A percentile compares a stretch with the other conserved stretches of the same genome.
Evolutionary conservation across 2,113 vertebrate genomes (phyloP).

Genomic region (Ochotona princeps): DNA sequence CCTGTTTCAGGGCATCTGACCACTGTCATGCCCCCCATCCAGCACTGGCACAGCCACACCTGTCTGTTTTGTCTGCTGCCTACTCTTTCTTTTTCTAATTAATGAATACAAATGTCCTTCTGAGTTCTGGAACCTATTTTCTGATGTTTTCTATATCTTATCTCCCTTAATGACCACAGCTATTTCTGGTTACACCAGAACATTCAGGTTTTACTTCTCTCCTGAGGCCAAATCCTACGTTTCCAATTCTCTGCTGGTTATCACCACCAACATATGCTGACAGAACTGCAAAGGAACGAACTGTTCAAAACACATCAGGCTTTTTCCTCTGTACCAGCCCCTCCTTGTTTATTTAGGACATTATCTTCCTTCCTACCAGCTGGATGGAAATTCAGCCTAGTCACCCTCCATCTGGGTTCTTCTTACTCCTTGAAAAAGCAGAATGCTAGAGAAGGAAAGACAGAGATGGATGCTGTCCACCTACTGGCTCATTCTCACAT

Average conservation of each 20-base stretch:
- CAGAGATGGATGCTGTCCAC: too few species aligned
- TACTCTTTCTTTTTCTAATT: neutral
- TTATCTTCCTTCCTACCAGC: neutral
- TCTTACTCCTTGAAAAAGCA: too few species aligned
- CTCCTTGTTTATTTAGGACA: neutral
- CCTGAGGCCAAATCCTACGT: neutral
- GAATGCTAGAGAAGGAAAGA: too few species aligned
- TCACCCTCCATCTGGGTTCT: neutral
- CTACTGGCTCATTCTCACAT: too few species aligned
- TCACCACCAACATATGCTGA: neutral
- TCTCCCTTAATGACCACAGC: neutral
- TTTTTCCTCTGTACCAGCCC: neutral
- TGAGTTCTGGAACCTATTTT: neutral
- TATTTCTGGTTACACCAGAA: neutral
- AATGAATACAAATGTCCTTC: neutral
- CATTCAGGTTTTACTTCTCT: constrained; percentile 16
- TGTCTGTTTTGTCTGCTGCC: neutral
- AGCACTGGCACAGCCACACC: neutral
- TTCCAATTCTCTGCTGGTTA: constrained; percentile 9
- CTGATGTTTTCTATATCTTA: neutral
- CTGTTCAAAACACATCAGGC: neutral
- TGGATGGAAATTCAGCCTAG: neutral
- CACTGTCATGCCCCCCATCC: accelerated
- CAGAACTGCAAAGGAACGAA: neutral
- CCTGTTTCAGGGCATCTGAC: neutral